Percentiles rank a stretch among this genome's conserved stretches.
These are phyloP conservation scores for Macrostomum cliftonense DNA, from an alignment of 2,888 invertebrate genomes.

Conservation along the genomic window DNA sequence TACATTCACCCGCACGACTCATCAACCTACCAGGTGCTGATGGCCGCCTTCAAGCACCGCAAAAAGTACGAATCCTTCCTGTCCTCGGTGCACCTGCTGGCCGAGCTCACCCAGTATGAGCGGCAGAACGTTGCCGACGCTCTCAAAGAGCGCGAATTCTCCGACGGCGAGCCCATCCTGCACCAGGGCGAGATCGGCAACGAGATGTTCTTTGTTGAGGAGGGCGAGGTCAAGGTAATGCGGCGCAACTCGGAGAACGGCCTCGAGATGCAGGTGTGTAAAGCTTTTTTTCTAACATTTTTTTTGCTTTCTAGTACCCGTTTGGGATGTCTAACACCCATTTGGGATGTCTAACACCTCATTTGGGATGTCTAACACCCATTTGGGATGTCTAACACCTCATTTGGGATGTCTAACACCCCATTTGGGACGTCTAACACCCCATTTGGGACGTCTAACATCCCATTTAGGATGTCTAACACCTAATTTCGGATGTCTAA, in stretches of 20 bases:
- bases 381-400: too few relatives aligned
- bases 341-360: too few relatives aligned
- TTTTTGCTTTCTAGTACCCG: too few relatives aligned
- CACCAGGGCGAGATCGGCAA: slow-evolving; percentile 73
- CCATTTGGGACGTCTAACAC: too few relatives aligned
- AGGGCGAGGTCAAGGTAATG: slow-evolving; percentile 67
- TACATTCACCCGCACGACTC: too few relatives aligned
- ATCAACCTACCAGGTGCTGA: slow-evolving; percentile 46
- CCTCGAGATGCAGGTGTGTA: background rate
- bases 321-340: too few relatives aligned
- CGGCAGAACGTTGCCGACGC: slow-evolving; percentile 93
- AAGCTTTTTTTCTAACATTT: too few relatives aligned
- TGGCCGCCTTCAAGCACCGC: slow-evolving; percentile 87
- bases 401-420: too few relatives aligned
- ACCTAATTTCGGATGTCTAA: too few relatives aligned
- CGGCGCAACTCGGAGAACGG: slow-evolving; percentile 36
- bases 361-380: too few relatives aligned
- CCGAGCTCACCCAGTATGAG: slow-evolving; percentile 49
- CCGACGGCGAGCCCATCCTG: slow-evolving; percentile 64
- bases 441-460: too few relatives aligned
- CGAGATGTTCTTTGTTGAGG: slow-evolving; percentile 93
- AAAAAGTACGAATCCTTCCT: slow-evolving; percentile 77
- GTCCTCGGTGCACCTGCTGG: slow-evolving; percentile 7
- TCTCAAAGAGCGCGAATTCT: slow-evolving; percentile 56
- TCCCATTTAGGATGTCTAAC: too few relatives aligned